phyloP scores from a whole-genome alignment of 2,888 invertebrate genomes.

The Phytoseiulus persimilis region DNA sequence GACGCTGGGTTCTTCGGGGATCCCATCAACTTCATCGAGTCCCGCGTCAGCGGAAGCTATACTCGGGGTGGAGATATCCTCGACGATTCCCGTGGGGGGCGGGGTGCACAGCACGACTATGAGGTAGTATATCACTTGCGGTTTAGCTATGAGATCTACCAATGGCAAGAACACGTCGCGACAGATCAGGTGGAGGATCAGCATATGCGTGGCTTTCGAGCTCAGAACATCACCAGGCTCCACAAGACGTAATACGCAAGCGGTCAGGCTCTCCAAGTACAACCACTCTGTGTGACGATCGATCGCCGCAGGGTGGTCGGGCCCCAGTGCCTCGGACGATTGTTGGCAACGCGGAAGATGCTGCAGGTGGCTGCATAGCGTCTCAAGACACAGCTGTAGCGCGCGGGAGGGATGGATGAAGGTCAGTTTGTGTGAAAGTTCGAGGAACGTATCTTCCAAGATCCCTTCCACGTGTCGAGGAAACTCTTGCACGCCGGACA shows the following conservation, averaged over 20 bases:
- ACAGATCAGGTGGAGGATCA: constrained; percentile 26
- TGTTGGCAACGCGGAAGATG: constrained; percentile 27
- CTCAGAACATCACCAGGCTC: constrained; percentile 29
- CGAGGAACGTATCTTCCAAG: constrained; percentile 12
- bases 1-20: not conserved
- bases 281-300: constrained; percentile 18
- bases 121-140: constrained; percentile 43
- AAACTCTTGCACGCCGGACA: constrained; percentile 16
- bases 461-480: constrained; percentile 31
- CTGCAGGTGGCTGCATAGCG: constrained; percentile 6
- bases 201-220: constrained; percentile 10
- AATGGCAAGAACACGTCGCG: constrained; percentile 44
- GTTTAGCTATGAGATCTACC: constrained; percentile 45
- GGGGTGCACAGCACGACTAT: constrained; percentile 40
- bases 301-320: constrained; percentile 14
- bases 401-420: constrained; percentile 23
- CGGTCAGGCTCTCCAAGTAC: constrained; percentile 8
- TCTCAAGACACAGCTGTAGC: constrained; percentile 15
- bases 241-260: not conserved
- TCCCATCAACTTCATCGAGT: not conserved
- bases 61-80: not conserved
- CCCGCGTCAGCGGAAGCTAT: not conserved
- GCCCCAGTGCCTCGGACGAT: not conserved
- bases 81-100: not conserved
- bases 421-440: constrained; percentile 24